Percentiles rank a stretch among this genome's conserved stretches.
These are phyloP conservation scores for Daphoenositta chrysoptera DNA, from an alignment of 2,113 vertebrate genomes.

Conservation along the genomic window DNA sequence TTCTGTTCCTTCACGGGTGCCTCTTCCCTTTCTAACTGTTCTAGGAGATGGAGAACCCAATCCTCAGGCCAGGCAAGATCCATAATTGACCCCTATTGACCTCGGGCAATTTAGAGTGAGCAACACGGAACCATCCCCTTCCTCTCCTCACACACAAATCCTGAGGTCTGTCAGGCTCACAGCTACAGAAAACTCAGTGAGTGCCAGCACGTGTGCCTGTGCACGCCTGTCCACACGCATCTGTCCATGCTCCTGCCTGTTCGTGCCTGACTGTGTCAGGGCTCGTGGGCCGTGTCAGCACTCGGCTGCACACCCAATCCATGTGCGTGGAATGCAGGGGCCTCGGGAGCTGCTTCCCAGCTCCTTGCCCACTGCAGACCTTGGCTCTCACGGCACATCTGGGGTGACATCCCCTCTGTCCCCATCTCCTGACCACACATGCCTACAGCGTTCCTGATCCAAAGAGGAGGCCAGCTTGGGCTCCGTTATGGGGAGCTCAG, in stretches of 20 bases:
- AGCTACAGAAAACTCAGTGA: background rate
- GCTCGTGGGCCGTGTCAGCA: background rate
- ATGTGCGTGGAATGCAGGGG: background rate
- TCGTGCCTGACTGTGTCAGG: background rate
- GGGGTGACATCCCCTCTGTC: background rate
- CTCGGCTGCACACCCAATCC: background rate
- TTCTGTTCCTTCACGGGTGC: background rate
- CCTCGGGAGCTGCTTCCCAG: background rate
- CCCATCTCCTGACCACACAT: background rate
- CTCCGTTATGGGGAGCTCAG: background rate
- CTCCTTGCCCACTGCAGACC: background rate
- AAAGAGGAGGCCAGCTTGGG: background rate
- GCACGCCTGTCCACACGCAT: background rate
- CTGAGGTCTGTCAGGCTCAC: background rate
- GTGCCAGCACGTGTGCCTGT: background rate
- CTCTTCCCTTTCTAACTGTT: background rate
- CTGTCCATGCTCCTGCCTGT: background rate
- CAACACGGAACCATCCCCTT: background rate
- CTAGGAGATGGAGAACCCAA: background rate
- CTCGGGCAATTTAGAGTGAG: background rate
- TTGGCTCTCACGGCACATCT: background rate
- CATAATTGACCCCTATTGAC: background rate
- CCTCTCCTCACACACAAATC: background rate
- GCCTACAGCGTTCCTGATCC: fast-evolving
- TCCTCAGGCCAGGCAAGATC: slow-evolving; percentile 5